Conservation (phyloP, 1,140 invertebrate species). For the Phymorhynchus buccinoides region DNA sequence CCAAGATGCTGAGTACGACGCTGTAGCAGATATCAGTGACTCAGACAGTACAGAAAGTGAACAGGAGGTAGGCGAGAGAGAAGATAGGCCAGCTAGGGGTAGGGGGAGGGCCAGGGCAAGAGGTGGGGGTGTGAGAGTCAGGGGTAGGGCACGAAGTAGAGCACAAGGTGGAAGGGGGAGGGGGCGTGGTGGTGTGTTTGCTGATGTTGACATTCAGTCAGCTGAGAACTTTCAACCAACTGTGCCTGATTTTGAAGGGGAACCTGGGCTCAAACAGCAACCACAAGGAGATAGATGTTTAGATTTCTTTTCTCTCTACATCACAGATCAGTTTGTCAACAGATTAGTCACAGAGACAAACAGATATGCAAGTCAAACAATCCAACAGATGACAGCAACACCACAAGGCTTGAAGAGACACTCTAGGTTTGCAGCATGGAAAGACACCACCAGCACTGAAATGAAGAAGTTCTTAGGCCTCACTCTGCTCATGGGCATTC, state of each 20-base stretch:
- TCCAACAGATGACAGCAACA: not conserved
- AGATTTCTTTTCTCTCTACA: not conserved
- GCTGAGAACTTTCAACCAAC: not conserved
- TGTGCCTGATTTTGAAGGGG: too few species aligned
- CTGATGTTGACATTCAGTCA: conserved; percentile 21
- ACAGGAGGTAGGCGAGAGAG: not conserved
- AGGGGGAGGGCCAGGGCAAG: conserved; percentile 28
- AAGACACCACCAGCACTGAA: not conserved
- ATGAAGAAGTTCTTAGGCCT: not conserved
- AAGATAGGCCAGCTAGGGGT: not conserved
- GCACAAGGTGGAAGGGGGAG: not conserved
- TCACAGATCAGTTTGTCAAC: not conserved
- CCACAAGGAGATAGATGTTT: too few species aligned
- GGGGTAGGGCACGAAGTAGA: not conserved
- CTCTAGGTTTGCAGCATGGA: not conserved
- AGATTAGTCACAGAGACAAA: not conserved
- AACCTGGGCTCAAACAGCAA: too few species aligned
- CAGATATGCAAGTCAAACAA: not conserved
- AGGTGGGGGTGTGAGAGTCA: not conserved
- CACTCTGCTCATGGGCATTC: not conserved
- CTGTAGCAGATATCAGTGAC: too few species aligned
- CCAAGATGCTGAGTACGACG: not conserved
- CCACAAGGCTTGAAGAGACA: not conserved
- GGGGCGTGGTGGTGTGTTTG: conserved; percentile 75
- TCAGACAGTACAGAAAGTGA: too few species aligned